These are phyloP conservation scores for Phrynocephalus guinanensis DNA, from an alignment of 2,797 vertebrate genomes.

Conservation along the genomic window DNA sequence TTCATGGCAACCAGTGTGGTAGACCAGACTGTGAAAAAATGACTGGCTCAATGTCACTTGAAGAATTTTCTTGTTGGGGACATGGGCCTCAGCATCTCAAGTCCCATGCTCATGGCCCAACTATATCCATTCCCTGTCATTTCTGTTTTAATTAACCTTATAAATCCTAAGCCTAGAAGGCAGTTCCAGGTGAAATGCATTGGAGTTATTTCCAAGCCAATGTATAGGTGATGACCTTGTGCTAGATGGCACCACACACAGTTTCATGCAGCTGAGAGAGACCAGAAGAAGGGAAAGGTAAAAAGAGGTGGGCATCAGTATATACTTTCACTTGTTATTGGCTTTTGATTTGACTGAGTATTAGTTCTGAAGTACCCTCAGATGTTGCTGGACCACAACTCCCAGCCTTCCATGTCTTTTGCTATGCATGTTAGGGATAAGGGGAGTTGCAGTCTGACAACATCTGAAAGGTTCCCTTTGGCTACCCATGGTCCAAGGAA, in stretches of 20 bases:
- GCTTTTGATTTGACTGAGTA: background rate
- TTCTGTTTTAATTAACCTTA: background rate
- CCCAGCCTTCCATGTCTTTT: too few species aligned
- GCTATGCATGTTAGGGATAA: too few species aligned
- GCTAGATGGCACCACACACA: too few species aligned
- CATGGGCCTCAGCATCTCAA: too few species aligned
- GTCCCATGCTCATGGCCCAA: too few species aligned
- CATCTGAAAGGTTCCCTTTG: background rate
- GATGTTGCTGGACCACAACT: too few species aligned
- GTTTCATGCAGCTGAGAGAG: background rate
- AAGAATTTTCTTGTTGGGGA: too few species aligned
- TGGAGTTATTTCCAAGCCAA: background rate
- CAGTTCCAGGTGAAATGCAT: background rate
- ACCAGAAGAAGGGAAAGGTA: background rate
- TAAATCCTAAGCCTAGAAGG: background rate
- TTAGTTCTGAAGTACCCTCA: too few species aligned
- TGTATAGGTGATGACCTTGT: background rate
- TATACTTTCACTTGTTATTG: background rate
- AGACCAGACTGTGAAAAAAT: too few species aligned
- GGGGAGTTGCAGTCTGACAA: background rate
- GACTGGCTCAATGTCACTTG: too few species aligned
- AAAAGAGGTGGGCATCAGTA: background rate
- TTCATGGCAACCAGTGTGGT: too few species aligned
- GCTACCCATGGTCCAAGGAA: background rate
- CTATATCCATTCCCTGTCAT: too few species aligned